Evolutionary conservation across 2,888 invertebrate species (phyloP), one percentile per base, ranked within the genome.

Genomic region (Hartigia nigra): DNA sequence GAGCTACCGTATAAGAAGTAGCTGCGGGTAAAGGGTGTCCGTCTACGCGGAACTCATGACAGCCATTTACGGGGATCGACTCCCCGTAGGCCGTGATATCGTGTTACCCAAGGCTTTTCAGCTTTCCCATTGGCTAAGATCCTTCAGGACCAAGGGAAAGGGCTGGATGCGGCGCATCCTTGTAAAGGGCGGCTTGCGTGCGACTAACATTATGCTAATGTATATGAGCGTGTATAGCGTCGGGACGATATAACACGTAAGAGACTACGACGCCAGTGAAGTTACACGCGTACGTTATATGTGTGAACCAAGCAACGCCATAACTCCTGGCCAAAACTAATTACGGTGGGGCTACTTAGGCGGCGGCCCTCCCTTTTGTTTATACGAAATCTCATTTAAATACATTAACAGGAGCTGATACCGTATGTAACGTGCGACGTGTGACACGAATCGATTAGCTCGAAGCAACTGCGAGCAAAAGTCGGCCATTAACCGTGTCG

Each of bases 271-370:
- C 9, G 55, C 23, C 55, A 55, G 72, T 9, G 31, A 31, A 31
- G 12, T 32, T 72, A 72, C 23, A 72, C 72, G 72, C 31, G 72
- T 12, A 14, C 31, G 31, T 34, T 72, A 12, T 72, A 72, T 72
- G 72, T 72, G 32, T 72, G 31, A 31, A 32, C 72, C 34, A 31
- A 39, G 69, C 34, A 70, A 76, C 76, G 79, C 85, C 82, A 86
- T 89, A 88, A 89, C 84, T 88, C 85, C 86, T 86, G 83, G 77
- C 82, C 84, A 84, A 88, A 89, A 88, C 87, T 89, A 89, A 89
- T 89, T 89, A 89, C 84, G 81, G 79, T 84, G 80, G 81, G 83
- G 85, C 85, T 86, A 87, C 88, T 88, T 88, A 87, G 85, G 83
- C 81, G 83, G 80, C 83, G 76, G 79, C 81, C 81, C 83, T 82